Percentiles rank a stretch among this genome's conserved stretches.
Evolutionary conservation across 1,140 invertebrate genomes (phyloP).

Genomic region (Chelonus insularis): DNA sequence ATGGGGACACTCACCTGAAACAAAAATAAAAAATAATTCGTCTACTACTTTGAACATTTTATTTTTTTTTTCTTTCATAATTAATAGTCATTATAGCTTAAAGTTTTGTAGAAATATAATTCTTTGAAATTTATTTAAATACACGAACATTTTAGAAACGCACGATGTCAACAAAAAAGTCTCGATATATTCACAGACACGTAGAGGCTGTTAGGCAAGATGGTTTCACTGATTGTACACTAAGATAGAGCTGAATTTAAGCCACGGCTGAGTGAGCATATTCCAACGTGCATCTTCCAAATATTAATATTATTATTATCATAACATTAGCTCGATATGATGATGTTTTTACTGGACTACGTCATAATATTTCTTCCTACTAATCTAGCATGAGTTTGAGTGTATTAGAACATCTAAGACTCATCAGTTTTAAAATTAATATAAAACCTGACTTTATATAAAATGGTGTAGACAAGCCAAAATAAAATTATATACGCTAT

Average conservation of each 20-base stretch:
- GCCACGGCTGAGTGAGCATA: slow-evolving; percentile 42
- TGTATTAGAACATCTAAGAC: no score
- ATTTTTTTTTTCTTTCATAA: background rate
- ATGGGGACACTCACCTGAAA: slow-evolving; percentile 33
- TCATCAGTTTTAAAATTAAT: no score
- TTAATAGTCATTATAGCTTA: background rate
- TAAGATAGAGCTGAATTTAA: slow-evolving; percentile 43
- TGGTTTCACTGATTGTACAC: slow-evolving; percentile 37
- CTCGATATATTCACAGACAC: slow-evolving; percentile 43
- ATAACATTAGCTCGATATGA: background rate
- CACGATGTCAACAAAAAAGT: slow-evolving; percentile 7
- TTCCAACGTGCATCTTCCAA: slow-evolving; percentile 30
- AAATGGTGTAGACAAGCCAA: no score
- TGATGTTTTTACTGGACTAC: background rate
- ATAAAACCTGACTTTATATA: no score
- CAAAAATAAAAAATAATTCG: slow-evolving; percentile 12
- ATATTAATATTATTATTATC: slow-evolving; percentile 24
- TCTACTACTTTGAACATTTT: background rate
- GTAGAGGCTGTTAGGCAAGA: slow-evolving; percentile 45
- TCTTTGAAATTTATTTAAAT: background rate
- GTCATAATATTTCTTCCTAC: background rate
- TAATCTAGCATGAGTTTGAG: no score
- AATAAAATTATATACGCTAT: no score
- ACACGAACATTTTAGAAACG: slow-evolving; percentile 10
- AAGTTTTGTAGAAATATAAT: background rate